These are phyloP conservation scores for Cylloceria caligata DNA, from an alignment of 2,888 invertebrate species.

Conservation along the genomic window DNA sequence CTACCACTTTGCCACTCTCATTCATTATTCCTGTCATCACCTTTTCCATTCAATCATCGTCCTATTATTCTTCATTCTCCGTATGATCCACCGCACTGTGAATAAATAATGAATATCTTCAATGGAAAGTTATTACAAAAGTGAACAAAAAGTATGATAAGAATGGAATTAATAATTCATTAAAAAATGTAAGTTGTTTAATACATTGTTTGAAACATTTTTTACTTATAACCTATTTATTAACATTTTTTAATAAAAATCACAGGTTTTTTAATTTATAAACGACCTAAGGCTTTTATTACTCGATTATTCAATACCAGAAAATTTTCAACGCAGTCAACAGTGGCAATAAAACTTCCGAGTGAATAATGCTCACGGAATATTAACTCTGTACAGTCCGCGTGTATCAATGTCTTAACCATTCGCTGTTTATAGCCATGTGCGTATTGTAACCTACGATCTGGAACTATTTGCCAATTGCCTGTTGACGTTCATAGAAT, in stretches of 20 bases:
- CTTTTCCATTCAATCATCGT: not conserved
- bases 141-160: not conserved
- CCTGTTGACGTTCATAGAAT: constrained; percentile 20
- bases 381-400: not conserved
- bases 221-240: no score
- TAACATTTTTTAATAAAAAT: no score
- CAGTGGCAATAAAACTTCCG: constrained; percentile 1
- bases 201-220: no score
- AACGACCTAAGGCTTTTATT: not conserved
- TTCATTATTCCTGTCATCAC: not conserved
- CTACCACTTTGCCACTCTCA: not conserved
- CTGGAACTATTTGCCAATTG: constrained; percentile 32
- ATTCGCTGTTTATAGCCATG: not conserved
- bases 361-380: not conserved
- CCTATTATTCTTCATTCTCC: not conserved
- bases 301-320: not conserved
- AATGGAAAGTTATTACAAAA: not conserved
- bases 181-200: no score
- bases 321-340: not conserved
- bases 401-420: constrained; percentile 2
- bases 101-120: not conserved
- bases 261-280: not conserved
- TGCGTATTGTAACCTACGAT: not conserved
- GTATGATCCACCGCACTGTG: not conserved
- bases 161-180: not conserved